Conservation (phyloP, 2,113 vertebrate species). For the Gasterosteus aculeatus region DNA sequence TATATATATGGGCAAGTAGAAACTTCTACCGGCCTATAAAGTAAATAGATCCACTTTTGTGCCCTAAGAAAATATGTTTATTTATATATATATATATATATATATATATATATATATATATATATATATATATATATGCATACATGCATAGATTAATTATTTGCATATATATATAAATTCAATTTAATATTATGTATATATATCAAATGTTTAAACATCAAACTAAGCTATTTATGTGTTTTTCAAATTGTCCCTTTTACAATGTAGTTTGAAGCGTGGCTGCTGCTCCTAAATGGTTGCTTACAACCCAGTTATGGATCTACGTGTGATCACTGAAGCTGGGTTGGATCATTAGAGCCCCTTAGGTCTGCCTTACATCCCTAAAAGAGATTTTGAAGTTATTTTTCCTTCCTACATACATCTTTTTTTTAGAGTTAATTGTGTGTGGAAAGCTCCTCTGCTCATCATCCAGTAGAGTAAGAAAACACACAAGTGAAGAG, state of each 20-base stretch:
- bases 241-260: constrained; percentile 6
- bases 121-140: too few relatives aligned
- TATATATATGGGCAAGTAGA: not conserved
- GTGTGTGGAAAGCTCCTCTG: constrained; percentile 54
- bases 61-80: not conserved
- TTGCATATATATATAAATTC: constrained; percentile 17
- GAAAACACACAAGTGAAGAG: constrained; percentile 59
- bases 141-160: too few relatives aligned
- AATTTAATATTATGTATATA: not conserved
- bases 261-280: constrained; percentile 12
- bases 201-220: not conserved
- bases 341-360: constrained; percentile 5
- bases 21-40: constrained; percentile 44
- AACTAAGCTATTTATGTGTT: not conserved
- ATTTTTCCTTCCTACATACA: constrained; percentile 35
- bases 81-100: too few relatives aligned
- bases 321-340: constrained; percentile 11
- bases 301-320: constrained; percentile 32
- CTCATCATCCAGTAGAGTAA: constrained; percentile 60
- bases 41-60: constrained; percentile 42
- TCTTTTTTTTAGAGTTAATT: constrained; percentile 51
- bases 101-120: too few relatives aligned
- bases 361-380: constrained; percentile 35
- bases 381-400: constrained; percentile 40
- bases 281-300: constrained; percentile 17